Evolutionary conservation across 2,113 vertebrate genomes (phyloP).

Genomic region (Aptenodytes forsteri): DNA sequence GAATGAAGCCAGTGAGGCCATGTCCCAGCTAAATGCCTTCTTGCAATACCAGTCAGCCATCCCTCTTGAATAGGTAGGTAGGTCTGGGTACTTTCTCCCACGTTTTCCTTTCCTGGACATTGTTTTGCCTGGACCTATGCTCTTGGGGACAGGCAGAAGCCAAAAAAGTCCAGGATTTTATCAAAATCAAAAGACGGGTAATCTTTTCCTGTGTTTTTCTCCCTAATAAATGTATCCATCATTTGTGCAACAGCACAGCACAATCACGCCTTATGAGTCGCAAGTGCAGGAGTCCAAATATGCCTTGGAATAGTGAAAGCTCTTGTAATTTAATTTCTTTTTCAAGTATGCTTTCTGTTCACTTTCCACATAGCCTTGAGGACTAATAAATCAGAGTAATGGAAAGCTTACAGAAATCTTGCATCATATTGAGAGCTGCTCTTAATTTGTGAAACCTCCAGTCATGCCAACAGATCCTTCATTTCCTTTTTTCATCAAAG

Average conservation of each 20-base stretch:
- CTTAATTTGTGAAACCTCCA: background rate
- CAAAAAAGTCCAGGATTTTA: background rate
- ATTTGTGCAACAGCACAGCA: background rate
- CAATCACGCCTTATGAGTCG: background rate
- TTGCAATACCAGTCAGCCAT: background rate
- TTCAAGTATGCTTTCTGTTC: background rate
- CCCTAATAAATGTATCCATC: background rate
- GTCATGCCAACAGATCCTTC: background rate
- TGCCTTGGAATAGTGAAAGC: background rate
- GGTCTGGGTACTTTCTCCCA: background rate
- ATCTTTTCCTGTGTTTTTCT: background rate
- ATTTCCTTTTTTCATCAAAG: background rate
- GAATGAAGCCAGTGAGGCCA: background rate
- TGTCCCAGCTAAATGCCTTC: background rate
- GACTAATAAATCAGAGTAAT: slow-evolving; percentile 36
- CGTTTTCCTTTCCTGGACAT: background rate
- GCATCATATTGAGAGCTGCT: background rate
- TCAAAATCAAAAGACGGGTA: background rate
- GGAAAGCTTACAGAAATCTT: slow-evolving; percentile 21
- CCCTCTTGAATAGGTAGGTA: background rate
- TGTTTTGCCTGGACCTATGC: background rate
- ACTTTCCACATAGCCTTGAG: background rate
- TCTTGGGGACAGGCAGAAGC: background rate
- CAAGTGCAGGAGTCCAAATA: background rate
- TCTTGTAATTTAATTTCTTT: slow-evolving; percentile 1